Evolutionary conservation across 2,797 vertebrate genomes (phyloP), one percentile per base, ranked within the genome.

Genomic region (Chelon auratus): DNA sequence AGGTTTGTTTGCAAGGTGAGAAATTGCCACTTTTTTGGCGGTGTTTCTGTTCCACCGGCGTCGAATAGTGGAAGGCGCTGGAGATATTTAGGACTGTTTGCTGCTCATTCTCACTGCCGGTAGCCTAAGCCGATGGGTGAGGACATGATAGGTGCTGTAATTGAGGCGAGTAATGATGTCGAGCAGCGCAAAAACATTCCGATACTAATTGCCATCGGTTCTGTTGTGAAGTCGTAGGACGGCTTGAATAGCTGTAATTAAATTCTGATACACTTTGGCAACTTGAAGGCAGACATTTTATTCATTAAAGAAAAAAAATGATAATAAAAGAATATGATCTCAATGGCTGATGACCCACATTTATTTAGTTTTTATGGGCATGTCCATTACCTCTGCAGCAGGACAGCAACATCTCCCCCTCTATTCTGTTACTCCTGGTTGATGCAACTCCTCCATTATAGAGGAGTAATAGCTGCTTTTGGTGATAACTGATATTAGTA

Each of bases 1-100:
- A 47, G 3, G 7, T 61, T 60, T 80, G 59, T 77, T 79, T 68
- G 47, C 10, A 37, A 50, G 43, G 22, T 80, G 66, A 72, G 12
- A 74, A 69, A 68, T 52, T n/a, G 33, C 33, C 18, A 57, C 14
- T 1, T 68, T 18, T 47, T 40, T 4, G 22, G 14, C 40, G 17
- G 55, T 24, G 50, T 24, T 51, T 51, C 50, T 51, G 50, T 51
- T 47, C n/a, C 45, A 45, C 14, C 30, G 30, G 4, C 30, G 30
- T 33, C 30, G 30, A 18, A n/a, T 7, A 3, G 30, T 22, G 12
- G 50, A 42, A 53, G 12, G 43, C 56, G 3, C 14, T 20, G 1
- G 1, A 9, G 26, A 40, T 48, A 54, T 58, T 5, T 50, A 36
- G 15, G 22, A 61, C 72, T 50, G 37, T 55, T 63, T 30, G 2